These are phyloP conservation scores for Halotydeus destructor DNA, from an alignment of 1,140 invertebrate genomes.

Conservation along the genomic window DNA sequence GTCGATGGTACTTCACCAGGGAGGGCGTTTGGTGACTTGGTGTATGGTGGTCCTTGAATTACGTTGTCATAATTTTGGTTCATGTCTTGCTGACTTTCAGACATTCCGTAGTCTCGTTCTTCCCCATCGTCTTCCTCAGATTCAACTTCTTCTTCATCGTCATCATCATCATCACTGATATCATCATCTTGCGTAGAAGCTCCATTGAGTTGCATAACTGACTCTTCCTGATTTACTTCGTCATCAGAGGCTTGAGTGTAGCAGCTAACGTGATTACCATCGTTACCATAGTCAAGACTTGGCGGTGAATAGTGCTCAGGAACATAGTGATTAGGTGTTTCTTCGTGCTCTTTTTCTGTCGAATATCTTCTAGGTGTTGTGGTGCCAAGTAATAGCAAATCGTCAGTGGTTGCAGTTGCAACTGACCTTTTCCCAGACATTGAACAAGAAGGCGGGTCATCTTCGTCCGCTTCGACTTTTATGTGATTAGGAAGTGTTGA, in stretches of 20 bases:
- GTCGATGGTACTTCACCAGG: not conserved
- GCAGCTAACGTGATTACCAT: too few species aligned
- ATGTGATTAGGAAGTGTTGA: constrained; percentile 3
- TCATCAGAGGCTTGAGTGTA: constrained; percentile 4
- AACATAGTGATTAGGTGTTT: not conserved
- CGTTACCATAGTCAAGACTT: too few species aligned
- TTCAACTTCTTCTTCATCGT: constrained; percentile 9
- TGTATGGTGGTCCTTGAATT: constrained; percentile 8
- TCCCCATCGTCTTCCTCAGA: constrained; percentile 6
- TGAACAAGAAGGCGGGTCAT: constrained; percentile 1
- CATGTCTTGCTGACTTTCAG: not conserved
- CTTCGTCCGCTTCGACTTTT: constrained; percentile 3
- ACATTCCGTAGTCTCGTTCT: not conserved
- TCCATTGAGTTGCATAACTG: not conserved
- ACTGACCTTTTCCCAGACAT: constrained; percentile 10
- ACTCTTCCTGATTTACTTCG: constrained; percentile 3
- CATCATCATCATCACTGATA: constrained; percentile 1
- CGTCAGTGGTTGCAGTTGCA: constrained; percentile 8
- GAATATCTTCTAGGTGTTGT: not conserved
- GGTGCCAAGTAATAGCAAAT: constrained; percentile 2
- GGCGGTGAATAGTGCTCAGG: too few species aligned
- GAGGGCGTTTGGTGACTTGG: not conserved
- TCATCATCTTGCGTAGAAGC: not conserved
- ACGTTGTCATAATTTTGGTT: not conserved
- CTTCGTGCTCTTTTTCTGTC: constrained; percentile 1